A percentile compares a stretch with the other conserved stretches of the same genome.
phyloP scores from a whole-genome alignment of 1,140 invertebrate genomes.

The Pogonomyrmex californicus region DNA sequence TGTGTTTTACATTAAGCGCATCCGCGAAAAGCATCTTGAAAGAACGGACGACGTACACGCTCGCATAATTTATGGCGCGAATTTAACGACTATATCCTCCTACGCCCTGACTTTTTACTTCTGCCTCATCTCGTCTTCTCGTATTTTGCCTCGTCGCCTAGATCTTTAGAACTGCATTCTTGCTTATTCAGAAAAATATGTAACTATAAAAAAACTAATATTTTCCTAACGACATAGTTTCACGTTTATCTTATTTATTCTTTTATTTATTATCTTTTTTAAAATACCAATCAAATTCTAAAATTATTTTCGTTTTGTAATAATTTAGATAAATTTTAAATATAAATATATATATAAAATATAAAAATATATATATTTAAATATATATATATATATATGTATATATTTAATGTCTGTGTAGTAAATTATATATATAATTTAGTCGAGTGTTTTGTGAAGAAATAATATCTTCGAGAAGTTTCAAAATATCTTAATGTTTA shows the following conservation, averaged over 20 bases:
- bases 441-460: too few relatives aligned
- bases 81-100: conserved; percentile 80
- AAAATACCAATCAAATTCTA: neutral
- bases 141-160: conserved; percentile 8
- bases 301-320: neutral
- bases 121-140: conserved; percentile 54
- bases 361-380: too few relatives aligned
- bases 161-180: conserved; percentile 14
- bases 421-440: neutral
- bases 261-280: neutral
- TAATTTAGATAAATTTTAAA: too few relatives aligned
- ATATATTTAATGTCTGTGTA: neutral
- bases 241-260: neutral
- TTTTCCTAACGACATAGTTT: neutral
- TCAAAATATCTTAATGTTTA: neutral
- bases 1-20: conserved; percentile 63
- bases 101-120: conserved; percentile 73
- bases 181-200: conserved; percentile 29
- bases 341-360: too few relatives aligned
- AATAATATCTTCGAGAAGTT: neutral
- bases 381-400: too few relatives aligned
- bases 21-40: conserved; percentile 61
- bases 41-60: conserved; percentile 43
- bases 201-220: neutral
- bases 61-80: conserved; percentile 80